Percentiles rank a stretch among this genome's conserved stretches.
These are phyloP conservation scores for Coelopa frigida DNA, from an alignment of 1,140 invertebrate genomes.

Conservation along the genomic window DNA sequence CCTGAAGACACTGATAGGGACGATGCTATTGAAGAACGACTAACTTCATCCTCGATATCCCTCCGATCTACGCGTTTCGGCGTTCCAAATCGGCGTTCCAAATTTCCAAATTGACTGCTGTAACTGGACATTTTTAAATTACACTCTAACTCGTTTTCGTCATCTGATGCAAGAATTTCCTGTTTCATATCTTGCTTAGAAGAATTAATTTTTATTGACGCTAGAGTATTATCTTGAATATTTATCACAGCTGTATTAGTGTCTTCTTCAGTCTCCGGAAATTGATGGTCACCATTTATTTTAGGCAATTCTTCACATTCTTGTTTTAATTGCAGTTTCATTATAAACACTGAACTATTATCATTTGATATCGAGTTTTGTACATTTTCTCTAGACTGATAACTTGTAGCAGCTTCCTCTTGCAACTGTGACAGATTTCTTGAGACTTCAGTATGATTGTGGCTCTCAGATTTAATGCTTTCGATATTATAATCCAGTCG, in stretches of 20 bases:
- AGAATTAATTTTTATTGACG: no score
- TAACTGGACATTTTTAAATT: no score
- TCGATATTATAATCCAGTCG: no score
- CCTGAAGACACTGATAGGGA: background rate
- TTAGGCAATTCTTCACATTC: background rate
- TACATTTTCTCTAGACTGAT: background rate
- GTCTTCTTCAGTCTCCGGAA: background rate
- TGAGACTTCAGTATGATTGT: no score
- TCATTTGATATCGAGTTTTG: background rate
- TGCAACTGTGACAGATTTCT: no score
- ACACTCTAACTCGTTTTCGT: no score
- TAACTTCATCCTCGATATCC: constrained; percentile 9
- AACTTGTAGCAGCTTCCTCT: background rate
- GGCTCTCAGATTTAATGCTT: no score
- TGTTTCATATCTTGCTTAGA: no score
- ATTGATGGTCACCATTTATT: constrained; percentile 8
- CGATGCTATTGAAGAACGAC: constrained; percentile 10
- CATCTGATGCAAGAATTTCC: no score
- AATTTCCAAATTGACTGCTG: no score
- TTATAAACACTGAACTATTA: background rate
- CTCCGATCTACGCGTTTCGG: background rate
- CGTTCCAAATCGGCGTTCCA: background rate
- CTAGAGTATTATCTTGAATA: no score
- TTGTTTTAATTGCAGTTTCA: background rate
- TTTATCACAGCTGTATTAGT: no score